phyloP scores from a whole-genome alignment of 1,140 invertebrate species.

The Drosophila elegans region DNA sequence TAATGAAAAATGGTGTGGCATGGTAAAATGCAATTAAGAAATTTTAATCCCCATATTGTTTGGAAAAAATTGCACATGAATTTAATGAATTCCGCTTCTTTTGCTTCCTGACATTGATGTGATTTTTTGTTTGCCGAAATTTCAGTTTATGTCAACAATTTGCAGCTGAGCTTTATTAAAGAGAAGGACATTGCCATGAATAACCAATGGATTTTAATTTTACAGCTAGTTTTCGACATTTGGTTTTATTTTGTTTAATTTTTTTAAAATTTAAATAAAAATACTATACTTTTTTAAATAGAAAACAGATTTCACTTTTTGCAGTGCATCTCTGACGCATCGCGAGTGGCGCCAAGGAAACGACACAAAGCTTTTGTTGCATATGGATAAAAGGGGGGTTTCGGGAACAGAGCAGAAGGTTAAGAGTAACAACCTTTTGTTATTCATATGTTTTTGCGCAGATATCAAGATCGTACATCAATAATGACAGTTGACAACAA shows the following conservation, averaged over 20 bases:
- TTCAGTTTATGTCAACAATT: too few species aligned
- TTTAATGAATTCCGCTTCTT: neutral
- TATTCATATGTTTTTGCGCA: conserved; percentile 45
- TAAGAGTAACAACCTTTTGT: conserved; percentile 45
- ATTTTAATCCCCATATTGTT: conserved; percentile 18
- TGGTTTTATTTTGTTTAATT: too few species aligned
- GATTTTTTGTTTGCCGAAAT: neutral
- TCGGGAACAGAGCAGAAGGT: conserved; percentile 5
- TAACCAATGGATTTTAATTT: too few species aligned
- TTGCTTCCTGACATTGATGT: neutral
- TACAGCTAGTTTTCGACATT: too few species aligned
- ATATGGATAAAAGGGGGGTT: conserved; percentile 8
- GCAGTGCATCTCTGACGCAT: conserved; percentile 21
- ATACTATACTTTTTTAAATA: too few species aligned
- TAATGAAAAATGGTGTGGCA: neutral
- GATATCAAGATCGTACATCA: conserved; percentile 81
- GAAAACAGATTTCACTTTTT: neutral
- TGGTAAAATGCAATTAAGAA: neutral
- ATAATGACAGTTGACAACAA: conserved; percentile 78
- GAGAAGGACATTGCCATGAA: too few species aligned
- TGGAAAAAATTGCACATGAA: conserved; percentile 20
- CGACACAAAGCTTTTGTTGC: conserved; percentile 42
- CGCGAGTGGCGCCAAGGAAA: conserved; percentile 32
- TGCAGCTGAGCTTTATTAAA: neutral
- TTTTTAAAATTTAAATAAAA: too few species aligned